Evolutionary conservation across 1,140 invertebrate species (phyloP).

Genomic region (Drosophila fuyamai): DNA sequence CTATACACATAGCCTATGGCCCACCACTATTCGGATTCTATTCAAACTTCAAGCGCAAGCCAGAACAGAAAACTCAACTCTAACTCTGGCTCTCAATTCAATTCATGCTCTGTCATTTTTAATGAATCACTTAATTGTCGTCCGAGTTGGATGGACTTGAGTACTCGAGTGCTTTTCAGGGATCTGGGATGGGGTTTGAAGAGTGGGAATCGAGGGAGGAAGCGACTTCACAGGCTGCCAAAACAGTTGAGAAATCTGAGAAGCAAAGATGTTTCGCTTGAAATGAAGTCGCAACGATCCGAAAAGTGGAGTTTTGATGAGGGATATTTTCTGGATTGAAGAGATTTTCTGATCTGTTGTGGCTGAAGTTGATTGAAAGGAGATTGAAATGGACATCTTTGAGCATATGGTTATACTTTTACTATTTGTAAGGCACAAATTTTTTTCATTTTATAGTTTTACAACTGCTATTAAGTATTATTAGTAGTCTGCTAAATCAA

Average conservation of each 20-base stretch:
- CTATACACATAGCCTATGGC: constrained; percentile 36
- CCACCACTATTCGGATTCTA: constrained; percentile 62
- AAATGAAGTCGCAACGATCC: constrained; percentile 48
- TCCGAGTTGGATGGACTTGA: constrained; percentile 47
- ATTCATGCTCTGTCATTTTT: constrained; percentile 81
- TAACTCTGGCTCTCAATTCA: constrained; percentile 63
- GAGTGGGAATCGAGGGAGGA: constrained; percentile 26
- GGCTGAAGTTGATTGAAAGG: constrained; percentile 23
- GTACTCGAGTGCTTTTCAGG: constrained; percentile 38
- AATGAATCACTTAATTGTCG: constrained; percentile 83
- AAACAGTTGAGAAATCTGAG: constrained; percentile 46
- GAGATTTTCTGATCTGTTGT: constrained; percentile 9
- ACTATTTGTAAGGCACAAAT: not conserved
- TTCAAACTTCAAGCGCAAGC: constrained; percentile 49
- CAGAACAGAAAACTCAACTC: constrained; percentile 35
- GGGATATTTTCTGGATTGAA: constrained; percentile 21
- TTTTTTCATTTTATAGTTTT: too few species aligned
- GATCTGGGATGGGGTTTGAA: constrained; percentile 10
- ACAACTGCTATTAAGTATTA: too few species aligned
- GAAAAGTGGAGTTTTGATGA: constrained; percentile 37
- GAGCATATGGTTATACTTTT: not conserved
- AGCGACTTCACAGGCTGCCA: constrained; percentile 34
- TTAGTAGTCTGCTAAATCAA: too few species aligned
- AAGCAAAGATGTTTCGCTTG: constrained; percentile 31
- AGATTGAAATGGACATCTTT: constrained; percentile 6